Conservation (phyloP, 2,888 invertebrate genomes). For the Chaetogeoica ovagalla region DNA sequence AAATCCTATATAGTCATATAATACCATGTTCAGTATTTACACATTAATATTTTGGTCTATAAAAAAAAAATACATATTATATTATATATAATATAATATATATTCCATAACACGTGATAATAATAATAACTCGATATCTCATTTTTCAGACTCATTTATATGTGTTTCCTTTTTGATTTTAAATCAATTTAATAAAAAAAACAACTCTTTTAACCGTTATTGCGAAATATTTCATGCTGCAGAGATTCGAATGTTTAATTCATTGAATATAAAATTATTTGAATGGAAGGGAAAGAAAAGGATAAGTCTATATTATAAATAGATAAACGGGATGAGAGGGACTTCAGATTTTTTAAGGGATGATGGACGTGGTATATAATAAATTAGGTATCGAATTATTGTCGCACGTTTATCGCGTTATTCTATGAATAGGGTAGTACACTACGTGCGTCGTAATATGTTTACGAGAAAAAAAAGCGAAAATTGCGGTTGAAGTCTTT, state of each 20-base stretch:
- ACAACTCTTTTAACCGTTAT: background rate
- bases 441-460: background rate
- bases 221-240: background rate
- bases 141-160: constrained; percentile 41
- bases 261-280: no score
- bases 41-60: constrained; percentile 45
- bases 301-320: no score
- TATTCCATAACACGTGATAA: constrained; percentile 26
- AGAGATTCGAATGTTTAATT: background rate
- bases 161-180: constrained; percentile 42
- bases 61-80: constrained; percentile 22
- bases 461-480: constrained; percentile 9
- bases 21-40: constrained; percentile 53
- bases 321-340: no score
- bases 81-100: background rate
- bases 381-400: constrained; percentile 3
- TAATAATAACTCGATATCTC: constrained; percentile 17
- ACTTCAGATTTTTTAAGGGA: no score
- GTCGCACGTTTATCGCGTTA: background rate
- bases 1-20: constrained; percentile 44
- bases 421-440: background rate
- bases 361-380: background rate
- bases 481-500: constrained; percentile 2
- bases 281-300: no score
- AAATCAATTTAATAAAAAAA: background rate